Conservation (phyloP, 2,113 vertebrate species). For the Piprites chloris region DNA sequence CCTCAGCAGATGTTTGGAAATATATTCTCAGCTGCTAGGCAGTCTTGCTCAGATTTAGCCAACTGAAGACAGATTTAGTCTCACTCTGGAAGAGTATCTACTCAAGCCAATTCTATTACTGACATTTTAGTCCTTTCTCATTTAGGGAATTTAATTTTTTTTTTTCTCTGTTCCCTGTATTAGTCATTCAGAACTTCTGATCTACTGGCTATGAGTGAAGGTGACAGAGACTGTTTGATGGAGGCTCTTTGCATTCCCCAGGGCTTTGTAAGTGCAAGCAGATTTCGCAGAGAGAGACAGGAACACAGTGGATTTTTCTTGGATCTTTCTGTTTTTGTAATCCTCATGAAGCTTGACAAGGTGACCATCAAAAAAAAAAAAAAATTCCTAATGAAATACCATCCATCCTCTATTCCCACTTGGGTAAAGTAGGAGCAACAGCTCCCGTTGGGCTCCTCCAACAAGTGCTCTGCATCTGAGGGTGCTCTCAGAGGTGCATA, state of each 20-base stretch:
- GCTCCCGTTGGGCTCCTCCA: background rate
- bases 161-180: background rate
- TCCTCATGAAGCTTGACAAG: background rate
- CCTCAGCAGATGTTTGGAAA: background rate
- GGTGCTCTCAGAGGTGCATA: background rate
- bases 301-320: background rate
- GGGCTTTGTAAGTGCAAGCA: background rate
- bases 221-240: background rate
- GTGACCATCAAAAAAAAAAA: background rate
- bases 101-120: background rate
- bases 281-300: background rate
- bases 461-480: background rate
- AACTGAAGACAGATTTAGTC: background rate
- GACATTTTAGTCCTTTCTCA: background rate
- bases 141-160: background rate
- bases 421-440: background rate
- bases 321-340: background rate
- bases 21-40: background rate
- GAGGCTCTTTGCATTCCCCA: background rate
- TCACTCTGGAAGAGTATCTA: background rate
- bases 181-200: background rate
- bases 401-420: background rate
- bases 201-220: background rate
- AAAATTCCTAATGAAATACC: background rate
- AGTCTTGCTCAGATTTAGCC: background rate